These are phyloP conservation scores for Rhimphoctona megacephalus DNA, from an alignment of 2,888 invertebrate species.

Conservation along the genomic window DNA sequence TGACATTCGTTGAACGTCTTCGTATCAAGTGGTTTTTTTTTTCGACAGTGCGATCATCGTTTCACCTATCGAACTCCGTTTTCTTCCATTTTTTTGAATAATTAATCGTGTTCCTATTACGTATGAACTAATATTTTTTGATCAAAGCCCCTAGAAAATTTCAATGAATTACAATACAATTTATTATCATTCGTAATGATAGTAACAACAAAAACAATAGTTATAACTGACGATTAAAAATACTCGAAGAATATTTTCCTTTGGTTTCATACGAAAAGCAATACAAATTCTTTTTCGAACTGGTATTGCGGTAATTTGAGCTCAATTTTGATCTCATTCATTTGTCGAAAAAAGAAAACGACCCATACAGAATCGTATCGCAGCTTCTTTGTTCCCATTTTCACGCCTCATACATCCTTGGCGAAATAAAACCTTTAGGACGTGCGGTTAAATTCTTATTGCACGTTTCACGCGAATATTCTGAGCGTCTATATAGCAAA, in stretches of 20 bases:
- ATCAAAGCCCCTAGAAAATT: too few species aligned
- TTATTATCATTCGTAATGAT: too few species aligned
- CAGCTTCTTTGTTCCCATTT: not conserved
- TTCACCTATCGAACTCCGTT: not conserved
- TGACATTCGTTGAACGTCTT: not conserved
- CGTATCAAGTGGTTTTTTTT: not conserved
- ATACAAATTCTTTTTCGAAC: not conserved
- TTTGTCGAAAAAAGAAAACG: not conserved
- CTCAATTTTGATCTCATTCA: not conserved
- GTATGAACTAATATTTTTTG: not conserved
- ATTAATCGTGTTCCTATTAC: not conserved
- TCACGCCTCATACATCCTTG: not conserved
- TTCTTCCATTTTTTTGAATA: not conserved
- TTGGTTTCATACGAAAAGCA: too few species aligned
- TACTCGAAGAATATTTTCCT: too few species aligned
- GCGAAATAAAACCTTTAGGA: conserved; percentile 55
- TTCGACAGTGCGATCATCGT: too few species aligned
- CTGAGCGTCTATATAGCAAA: conserved; percentile 10
- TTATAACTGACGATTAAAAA: too few species aligned
- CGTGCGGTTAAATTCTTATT: conserved; percentile 52
- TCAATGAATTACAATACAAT: too few species aligned
- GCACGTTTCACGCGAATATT: conserved; percentile 52
- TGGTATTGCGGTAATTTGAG: not conserved
- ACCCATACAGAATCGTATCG: not conserved
- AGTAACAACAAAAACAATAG: too few species aligned